These are phyloP conservation scores for Desoria tigrina DNA, from an alignment of 2,888 invertebrate species.

Conservation along the genomic window DNA sequence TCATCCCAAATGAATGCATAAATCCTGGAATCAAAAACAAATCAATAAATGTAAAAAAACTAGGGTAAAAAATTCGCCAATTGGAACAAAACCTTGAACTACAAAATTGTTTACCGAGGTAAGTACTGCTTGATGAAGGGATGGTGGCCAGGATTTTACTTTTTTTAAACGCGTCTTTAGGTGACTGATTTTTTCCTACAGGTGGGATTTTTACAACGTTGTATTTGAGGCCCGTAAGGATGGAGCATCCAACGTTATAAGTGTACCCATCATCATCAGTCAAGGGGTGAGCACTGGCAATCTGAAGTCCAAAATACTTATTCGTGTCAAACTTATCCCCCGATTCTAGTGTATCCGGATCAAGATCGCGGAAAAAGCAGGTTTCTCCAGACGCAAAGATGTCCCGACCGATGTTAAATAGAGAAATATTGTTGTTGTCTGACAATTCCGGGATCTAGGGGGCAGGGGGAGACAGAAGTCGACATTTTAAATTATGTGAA, in stretches of 20 bases:
- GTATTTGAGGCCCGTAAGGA: conserved; percentile 56
- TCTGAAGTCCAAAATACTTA: conserved; percentile 57
- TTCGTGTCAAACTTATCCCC: conserved; percentile 56
- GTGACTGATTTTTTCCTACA: conserved; percentile 40
- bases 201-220: conserved; percentile 55
- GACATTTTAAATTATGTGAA: too few relatives aligned
- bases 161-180: conserved; percentile 53
- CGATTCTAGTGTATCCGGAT: conserved; percentile 58
- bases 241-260: conserved; percentile 59
- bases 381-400: conserved; percentile 57
- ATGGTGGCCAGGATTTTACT: conserved; percentile 55
- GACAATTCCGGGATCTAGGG: conserved; percentile 55
- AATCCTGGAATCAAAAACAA: too few relatives aligned
- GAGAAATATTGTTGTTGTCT: conserved; percentile 60
- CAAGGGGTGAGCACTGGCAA: conserved; percentile 59
- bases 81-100: too few relatives aligned
- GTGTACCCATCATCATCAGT: conserved; percentile 56
- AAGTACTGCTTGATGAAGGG: conserved; percentile 54
- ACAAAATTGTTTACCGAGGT: too few relatives aligned
- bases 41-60: too few relatives aligned
- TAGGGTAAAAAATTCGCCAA: too few relatives aligned
- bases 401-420: conserved; percentile 57
- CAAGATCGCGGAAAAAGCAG: conserved; percentile 57
- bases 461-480: background rate
- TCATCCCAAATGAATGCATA: conserved; percentile 62